Percentiles rank a stretch among this genome's conserved stretches.
Conservation (phyloP, 2,797 vertebrate genomes). For the Erpetoichthys calabaricus region DNA sequence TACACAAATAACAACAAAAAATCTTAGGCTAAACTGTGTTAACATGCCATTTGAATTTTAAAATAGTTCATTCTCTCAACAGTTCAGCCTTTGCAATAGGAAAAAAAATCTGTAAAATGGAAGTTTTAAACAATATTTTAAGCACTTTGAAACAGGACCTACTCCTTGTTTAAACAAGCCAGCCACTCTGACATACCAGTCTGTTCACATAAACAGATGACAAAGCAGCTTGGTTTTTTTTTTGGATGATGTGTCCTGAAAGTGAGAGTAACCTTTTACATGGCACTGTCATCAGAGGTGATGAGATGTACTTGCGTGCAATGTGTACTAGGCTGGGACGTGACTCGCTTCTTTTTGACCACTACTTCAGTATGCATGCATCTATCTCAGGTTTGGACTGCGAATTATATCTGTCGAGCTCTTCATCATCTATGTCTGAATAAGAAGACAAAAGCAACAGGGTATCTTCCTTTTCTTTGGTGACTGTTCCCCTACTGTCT, state of each 20-base stretch:
- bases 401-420: slow-evolving; percentile 20
- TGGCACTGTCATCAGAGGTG: slow-evolving; percentile 16
- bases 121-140: too few relatives aligned
- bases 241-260: slow-evolving; percentile 12
- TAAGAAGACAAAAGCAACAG: slow-evolving; percentile 18
- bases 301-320: slow-evolving; percentile 19
- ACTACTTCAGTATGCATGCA: slow-evolving; percentile 18
- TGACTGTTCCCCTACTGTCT: slow-evolving; percentile 9
- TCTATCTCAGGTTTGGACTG: slow-evolving; percentile 19
- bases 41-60: too few relatives aligned
- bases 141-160: too few relatives aligned
- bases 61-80: too few relatives aligned
- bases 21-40: too few relatives aligned
- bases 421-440: slow-evolving; percentile 14
- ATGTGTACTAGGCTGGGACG: slow-evolving; percentile 12
- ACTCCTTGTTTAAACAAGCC: too few relatives aligned
- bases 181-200: background rate
- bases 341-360: slow-evolving; percentile 17
- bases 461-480: slow-evolving; percentile 16
- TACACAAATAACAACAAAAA: too few relatives aligned
- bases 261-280: slow-evolving; percentile 13
- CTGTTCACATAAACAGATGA: background rate
- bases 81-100: too few relatives aligned
- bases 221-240: slow-evolving; percentile 2
- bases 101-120: too few relatives aligned